phyloP scores from a whole-genome alignment of 2,113 vertebrate species.

The Phrynosoma platyrhinos region DNA sequence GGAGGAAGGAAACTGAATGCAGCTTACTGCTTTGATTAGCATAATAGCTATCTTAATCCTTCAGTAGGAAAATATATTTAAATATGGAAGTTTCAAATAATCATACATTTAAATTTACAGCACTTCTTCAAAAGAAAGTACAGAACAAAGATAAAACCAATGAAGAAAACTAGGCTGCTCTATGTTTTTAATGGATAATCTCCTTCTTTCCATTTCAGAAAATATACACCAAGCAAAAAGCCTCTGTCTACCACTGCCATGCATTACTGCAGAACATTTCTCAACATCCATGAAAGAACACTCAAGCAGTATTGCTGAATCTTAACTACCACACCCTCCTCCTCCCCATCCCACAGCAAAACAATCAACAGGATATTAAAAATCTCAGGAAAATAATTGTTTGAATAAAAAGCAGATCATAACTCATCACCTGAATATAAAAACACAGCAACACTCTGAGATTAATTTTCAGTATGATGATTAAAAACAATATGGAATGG shows the following conservation, averaged over 20 bases:
- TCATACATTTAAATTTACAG: background rate
- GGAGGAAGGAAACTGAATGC: background rate
- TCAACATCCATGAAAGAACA: background rate
- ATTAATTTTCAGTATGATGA: background rate
- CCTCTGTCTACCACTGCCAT: background rate
- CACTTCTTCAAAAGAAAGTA: background rate
- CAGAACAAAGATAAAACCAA: background rate
- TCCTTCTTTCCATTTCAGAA: background rate
- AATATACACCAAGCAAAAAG: background rate
- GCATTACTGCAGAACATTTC: background rate
- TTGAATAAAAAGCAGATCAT: background rate
- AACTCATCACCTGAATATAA: background rate
- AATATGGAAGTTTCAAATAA: background rate
- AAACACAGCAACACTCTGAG: background rate
- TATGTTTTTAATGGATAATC: background rate
- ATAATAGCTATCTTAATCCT: background rate
- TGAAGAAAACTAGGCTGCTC: background rate
- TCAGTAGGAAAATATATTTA: background rate
- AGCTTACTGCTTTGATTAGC: background rate
- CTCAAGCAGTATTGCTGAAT: too few relatives aligned
- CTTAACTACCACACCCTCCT: background rate
- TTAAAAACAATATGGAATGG: background rate
- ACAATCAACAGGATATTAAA: background rate
- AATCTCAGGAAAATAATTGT: background rate
- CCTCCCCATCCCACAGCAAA: background rate